These are phyloP conservation scores for Heliconius hewitsoni DNA, from an alignment of 1,140 invertebrate genomes.

Conservation along the genomic window DNA sequence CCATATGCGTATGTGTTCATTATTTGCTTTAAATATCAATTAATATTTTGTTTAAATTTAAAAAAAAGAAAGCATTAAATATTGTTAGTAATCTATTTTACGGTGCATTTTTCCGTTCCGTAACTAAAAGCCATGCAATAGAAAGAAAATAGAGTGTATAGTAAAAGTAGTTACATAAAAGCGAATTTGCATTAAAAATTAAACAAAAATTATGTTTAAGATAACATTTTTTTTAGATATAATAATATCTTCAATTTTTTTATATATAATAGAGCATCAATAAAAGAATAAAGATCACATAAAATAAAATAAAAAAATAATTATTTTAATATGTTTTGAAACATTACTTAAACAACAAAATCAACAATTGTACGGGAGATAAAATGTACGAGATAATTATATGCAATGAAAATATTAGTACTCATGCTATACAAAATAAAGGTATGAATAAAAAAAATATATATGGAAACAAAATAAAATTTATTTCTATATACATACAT, in stretches of 20 bases:
- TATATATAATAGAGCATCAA: no score
- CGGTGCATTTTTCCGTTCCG: neutral
- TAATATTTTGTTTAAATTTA: neutral
- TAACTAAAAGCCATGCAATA: neutral
- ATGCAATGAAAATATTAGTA: neutral
- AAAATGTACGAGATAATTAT: no score
- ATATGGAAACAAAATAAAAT: neutral
- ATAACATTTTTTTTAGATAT: no score
- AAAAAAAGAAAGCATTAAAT: neutral
- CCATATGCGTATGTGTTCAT: neutral
- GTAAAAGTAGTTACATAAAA: neutral
- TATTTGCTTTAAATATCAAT: neutral
- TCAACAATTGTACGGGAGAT: no score
- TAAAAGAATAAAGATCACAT: no score
- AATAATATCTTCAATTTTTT: no score
- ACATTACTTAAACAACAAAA: no score
- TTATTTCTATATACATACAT: conserved; percentile 2
- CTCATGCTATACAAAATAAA: neutral
- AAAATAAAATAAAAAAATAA: no score
- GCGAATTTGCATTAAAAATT: neutral
- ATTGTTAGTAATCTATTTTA: neutral
- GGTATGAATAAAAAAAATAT: conserved; percentile 1
- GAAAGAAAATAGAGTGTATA: neutral
- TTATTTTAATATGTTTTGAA: no score
- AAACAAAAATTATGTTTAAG: neutral